These are phyloP conservation scores for Eubasilissa regina DNA, from an alignment of 1,140 invertebrate genomes.

Conservation along the genomic window DNA sequence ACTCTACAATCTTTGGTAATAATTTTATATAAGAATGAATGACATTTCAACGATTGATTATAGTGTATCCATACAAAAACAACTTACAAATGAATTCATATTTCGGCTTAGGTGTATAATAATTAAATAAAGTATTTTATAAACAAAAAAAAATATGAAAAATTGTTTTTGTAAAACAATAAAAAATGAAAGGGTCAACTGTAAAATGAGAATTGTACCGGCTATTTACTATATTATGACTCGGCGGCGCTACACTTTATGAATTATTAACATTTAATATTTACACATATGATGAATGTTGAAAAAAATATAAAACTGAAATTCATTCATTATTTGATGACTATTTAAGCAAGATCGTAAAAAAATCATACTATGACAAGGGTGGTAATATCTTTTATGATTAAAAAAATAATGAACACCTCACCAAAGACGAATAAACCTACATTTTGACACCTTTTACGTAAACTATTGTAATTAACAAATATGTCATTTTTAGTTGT, in stretches of 20 bases:
- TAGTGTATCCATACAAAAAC: slow-evolving; percentile 40
- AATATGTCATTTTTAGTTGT: too few relatives aligned
- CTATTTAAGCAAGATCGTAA: too few relatives aligned
- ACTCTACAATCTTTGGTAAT: slow-evolving; percentile 44
- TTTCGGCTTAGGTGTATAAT: slow-evolving; percentile 15
- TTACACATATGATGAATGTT: slow-evolving; percentile 25
- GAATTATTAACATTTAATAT: slow-evolving; percentile 30
- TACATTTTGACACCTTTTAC: too few relatives aligned
- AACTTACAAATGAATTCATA: slow-evolving; percentile 35
- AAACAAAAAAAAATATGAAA: slow-evolving; percentile 30
- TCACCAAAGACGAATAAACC: too few relatives aligned
- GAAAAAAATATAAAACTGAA: background rate
- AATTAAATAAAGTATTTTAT: slow-evolving; percentile 25
- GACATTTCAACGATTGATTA: slow-evolving; percentile 21
- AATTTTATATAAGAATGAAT: slow-evolving; percentile 36
- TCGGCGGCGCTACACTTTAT: slow-evolving; percentile 27
- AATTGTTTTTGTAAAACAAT: slow-evolving; percentile 53
- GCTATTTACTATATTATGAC: slow-evolving; percentile 31
- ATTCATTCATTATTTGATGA: too few relatives aligned
- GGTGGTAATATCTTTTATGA: too few relatives aligned
- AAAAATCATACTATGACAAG: too few relatives aligned
- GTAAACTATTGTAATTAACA: too few relatives aligned
- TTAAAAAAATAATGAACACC: too few relatives aligned
- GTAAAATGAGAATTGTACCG: slow-evolving; percentile 1
- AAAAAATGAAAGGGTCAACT: slow-evolving; percentile 45